These are phyloP conservation scores for Emmelina monodactyla DNA, from an alignment of 2,888 invertebrate species.

Conservation along the genomic window DNA sequence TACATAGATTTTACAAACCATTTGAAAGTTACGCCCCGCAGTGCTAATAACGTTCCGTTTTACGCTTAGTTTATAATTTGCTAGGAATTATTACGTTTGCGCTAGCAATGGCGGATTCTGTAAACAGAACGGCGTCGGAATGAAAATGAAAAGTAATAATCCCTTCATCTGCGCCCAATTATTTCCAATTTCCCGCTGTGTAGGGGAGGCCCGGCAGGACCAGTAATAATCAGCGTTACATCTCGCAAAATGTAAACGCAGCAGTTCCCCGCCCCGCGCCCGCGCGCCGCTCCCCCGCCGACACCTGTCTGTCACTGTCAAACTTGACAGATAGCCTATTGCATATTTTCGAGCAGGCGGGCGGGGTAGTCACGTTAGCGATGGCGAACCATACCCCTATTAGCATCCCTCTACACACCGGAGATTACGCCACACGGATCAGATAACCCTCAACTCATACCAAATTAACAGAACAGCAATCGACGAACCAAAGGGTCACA, in stretches of 20 bases:
- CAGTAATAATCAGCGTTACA: conserved; percentile 27
- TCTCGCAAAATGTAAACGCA: too few relatives aligned
- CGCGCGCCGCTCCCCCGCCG: too few relatives aligned
- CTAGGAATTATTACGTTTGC: background rate
- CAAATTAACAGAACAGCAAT: background rate
- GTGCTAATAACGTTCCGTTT: too few relatives aligned
- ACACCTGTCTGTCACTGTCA: too few relatives aligned
- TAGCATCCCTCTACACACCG: conserved; percentile 38
- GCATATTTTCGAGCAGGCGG: too few relatives aligned
- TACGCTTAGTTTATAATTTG: background rate
- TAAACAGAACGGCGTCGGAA: background rate
- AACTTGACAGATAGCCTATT: too few relatives aligned
- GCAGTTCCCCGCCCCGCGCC: too few relatives aligned
- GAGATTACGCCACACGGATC: conserved; percentile 30
- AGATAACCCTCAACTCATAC: background rate
- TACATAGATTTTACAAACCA: too few relatives aligned
- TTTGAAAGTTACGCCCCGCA: too few relatives aligned
- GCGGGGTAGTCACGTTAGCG: too few relatives aligned
- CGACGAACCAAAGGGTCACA: background rate
- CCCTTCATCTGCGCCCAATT: background rate
- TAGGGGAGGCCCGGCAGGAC: background rate
- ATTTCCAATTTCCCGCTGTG: background rate
- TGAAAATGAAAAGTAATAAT: conserved; percentile 1
- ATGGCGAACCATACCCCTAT: conserved; percentile 45
- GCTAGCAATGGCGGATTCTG: background rate